These are phyloP conservation scores for Zeuzera pyrina DNA, from an alignment of 2,888 invertebrate genomes.

Conservation along the genomic window DNA sequence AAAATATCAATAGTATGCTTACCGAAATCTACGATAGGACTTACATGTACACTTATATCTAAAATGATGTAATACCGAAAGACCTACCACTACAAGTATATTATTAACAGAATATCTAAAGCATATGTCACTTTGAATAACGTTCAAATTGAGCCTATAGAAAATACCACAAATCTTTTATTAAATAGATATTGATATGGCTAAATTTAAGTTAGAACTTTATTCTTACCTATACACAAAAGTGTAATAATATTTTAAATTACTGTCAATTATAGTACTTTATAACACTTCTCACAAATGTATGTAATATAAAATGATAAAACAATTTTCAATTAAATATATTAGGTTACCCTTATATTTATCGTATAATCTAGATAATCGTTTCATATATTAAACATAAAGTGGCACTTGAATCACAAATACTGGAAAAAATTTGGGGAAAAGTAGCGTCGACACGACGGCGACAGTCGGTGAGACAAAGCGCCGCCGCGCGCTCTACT, in stretches of 20 bases:
- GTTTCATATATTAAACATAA: slow-evolving; percentile 79
- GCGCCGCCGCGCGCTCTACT: slow-evolving; percentile 43
- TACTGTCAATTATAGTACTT: slow-evolving; percentile 72
- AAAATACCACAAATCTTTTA: slow-evolving; percentile 74
- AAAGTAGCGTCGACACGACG: slow-evolving; percentile 62
- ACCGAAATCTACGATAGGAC: slow-evolving; percentile 57
- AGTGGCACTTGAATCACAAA: slow-evolving; percentile 87
- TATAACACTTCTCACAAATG: slow-evolving; percentile 71
- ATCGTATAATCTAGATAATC: slow-evolving; percentile 75
- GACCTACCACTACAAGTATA: slow-evolving; percentile 68
- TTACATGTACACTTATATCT: slow-evolving; percentile 51
- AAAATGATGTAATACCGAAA: slow-evolving; percentile 67
- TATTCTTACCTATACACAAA: slow-evolving; percentile 72
- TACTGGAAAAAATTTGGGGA: slow-evolving; percentile 80
- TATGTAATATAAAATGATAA: slow-evolving; percentile 75
- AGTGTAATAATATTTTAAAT: slow-evolving; percentile 72
- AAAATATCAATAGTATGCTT: slow-evolving; percentile 66
- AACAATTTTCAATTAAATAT: slow-evolving; percentile 73
- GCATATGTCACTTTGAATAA: slow-evolving; percentile 74
- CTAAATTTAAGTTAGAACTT: slow-evolving; percentile 74
- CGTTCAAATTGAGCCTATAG: slow-evolving; percentile 74
- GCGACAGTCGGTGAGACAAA: too few species aligned
- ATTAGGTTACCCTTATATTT: slow-evolving; percentile 73
- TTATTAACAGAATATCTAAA: slow-evolving; percentile 73
- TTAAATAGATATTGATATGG: slow-evolving; percentile 75